These are phyloP conservation scores for Hyperoodon ampullatus DNA, from an alignment of 2,113 vertebrate species.

Conservation along the genomic window DNA sequence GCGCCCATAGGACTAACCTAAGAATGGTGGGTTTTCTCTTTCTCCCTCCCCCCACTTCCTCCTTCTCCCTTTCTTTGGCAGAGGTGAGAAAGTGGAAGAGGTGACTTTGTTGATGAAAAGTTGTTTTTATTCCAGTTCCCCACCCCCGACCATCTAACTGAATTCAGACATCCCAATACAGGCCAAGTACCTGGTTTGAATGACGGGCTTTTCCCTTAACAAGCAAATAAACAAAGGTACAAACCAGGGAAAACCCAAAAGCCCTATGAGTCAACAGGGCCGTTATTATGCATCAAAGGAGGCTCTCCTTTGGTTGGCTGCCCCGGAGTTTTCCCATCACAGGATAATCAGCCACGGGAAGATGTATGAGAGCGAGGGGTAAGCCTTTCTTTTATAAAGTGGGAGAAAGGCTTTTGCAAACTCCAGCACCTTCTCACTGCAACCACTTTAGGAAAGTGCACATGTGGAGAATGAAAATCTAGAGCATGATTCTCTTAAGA, in stretches of 20 bases:
- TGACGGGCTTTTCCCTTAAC: neutral
- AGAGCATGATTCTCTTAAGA: neutral
- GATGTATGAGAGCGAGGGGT: neutral
- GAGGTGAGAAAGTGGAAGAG: neutral
- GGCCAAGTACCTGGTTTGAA: neutral
- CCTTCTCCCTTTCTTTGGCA: neutral
- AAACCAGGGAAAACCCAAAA: neutral
- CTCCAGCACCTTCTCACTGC: neutral
- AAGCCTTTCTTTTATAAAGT: neutral
- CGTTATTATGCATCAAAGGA: neutral
- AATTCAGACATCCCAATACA: neutral
- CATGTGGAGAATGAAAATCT: accelerated
- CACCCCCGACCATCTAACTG: neutral
- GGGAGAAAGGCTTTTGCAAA: neutral
- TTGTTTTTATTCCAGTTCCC: neutral
- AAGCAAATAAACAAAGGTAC: neutral
- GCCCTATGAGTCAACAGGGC: neutral
- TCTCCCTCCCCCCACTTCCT: neutral
- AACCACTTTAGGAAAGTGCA: neutral
- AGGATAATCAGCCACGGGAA: neutral
- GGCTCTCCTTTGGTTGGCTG: neutral
- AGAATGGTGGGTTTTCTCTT: neutral
- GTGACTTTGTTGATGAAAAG: neutral
- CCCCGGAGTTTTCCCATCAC: neutral
- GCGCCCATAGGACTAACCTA: neutral